These are phyloP conservation scores for Magallana angulata DNA, from an alignment of 1,140 invertebrate species.

Conservation along the genomic window DNA sequence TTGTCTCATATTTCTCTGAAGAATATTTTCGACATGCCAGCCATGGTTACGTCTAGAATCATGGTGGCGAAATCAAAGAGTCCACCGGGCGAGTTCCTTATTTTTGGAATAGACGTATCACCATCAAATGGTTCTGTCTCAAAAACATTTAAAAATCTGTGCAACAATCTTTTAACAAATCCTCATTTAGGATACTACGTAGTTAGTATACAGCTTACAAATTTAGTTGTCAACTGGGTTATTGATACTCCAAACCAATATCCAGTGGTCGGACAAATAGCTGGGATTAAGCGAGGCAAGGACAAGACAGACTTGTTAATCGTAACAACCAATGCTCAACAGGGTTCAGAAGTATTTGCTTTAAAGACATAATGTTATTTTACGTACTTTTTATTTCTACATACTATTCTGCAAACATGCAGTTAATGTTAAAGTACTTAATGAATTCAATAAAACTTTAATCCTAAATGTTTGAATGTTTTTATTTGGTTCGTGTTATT, in stretches of 20 bases:
- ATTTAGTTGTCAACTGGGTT: background rate
- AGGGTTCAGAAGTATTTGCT: constrained; percentile 9
- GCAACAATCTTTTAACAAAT: background rate
- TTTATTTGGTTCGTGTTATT: too few species aligned
- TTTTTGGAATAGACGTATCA: constrained; percentile 16
- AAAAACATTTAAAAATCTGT: background rate
- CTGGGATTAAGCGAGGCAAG: background rate
- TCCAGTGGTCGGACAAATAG: background rate
- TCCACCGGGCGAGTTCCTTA: background rate
- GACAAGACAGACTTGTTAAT: background rate
- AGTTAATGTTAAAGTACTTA: too few species aligned
- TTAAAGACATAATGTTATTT: background rate
- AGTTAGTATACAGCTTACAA: background rate
- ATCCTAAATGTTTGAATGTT: too few species aligned
- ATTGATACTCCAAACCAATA: background rate
- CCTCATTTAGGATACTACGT: constrained; percentile 4
- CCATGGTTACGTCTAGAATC: background rate
- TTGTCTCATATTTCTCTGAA: background rate
- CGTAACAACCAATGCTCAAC: background rate
- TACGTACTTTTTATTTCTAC: too few species aligned
- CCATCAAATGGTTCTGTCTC: background rate
- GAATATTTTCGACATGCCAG: background rate
- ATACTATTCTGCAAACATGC: too few species aligned
- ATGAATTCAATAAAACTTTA: too few species aligned
- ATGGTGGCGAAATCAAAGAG: constrained; percentile 10